These are phyloP conservation scores for Coecobrya sp. DNA, from an alignment of 2,888 invertebrate genomes.

Conservation along the genomic window DNA sequence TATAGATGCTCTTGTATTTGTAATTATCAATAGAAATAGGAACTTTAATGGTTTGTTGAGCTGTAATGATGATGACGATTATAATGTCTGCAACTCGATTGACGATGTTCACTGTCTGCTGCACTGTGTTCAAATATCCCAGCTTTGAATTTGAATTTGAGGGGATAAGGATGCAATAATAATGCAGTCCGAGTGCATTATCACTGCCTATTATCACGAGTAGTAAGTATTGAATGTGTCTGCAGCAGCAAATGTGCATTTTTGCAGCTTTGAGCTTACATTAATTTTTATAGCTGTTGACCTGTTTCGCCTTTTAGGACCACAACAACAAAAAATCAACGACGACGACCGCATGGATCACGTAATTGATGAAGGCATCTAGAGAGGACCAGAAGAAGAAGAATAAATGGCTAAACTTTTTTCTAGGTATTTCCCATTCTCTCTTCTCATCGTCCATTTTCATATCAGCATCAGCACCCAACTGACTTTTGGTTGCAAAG, in stretches of 20 bases:
- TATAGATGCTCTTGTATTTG: no score
- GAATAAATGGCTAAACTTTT: neutral
- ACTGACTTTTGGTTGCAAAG: neutral
- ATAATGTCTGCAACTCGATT: no score
- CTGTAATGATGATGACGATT: no score
- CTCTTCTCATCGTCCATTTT: neutral
- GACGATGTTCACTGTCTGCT: no score
- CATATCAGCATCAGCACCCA: conserved; percentile 13
- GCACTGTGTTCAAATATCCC: no score
- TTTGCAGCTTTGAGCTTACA: neutral
- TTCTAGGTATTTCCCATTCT: conserved; percentile 21
- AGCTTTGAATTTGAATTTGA: no score
- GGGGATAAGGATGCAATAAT: conserved; percentile 3
- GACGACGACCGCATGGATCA: neutral
- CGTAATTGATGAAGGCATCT: neutral
- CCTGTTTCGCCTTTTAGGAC: conserved; percentile 63
- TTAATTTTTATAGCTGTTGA: conserved; percentile 57
- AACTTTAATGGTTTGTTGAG: neutral
- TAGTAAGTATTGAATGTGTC: no score
- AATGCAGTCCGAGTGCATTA: neutral
- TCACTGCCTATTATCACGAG: no score
- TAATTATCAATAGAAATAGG: neutral
- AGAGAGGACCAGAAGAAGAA: conserved; percentile 10
- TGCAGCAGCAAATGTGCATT: neutral
- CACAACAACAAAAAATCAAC: neutral